Conservation (phyloP, 1,140 invertebrate species). For the Bombyx mori region ASM3026992v2 NC_085111.1:11853001-11853500, state of each 20-base stretch:
- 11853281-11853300: conserved; percentile 76
- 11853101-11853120: conserved; percentile 76
- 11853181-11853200: conserved; percentile 84
- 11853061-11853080: conserved; percentile 49
- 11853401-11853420: conserved; percentile 87
- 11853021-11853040: conserved; percentile 77
- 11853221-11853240: conserved; percentile 76
- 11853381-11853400: conserved; percentile 88
- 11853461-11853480: conserved; percentile 83
- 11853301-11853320: conserved; percentile 82
- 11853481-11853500: conserved; percentile 86
- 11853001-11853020: conserved; percentile 86
- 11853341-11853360: conserved; percentile 83
- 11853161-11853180: conserved; percentile 77
- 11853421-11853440: conserved; percentile 83
- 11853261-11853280: conserved; percentile 65
- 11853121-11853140: conserved; percentile 82
- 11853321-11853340: conserved; percentile 92
- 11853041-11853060: conserved; percentile 70
- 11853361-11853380: conserved; percentile 87
- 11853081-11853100: conserved; percentile 47
- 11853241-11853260: conserved; percentile 61
- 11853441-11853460: conserved; percentile 92
- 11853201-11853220: conserved; percentile 84
- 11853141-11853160: conserved; percentile 80